Evolutionary conservation across 2,797 vertebrate species (phyloP).

Genomic region (Alectoris magna): DNA sequence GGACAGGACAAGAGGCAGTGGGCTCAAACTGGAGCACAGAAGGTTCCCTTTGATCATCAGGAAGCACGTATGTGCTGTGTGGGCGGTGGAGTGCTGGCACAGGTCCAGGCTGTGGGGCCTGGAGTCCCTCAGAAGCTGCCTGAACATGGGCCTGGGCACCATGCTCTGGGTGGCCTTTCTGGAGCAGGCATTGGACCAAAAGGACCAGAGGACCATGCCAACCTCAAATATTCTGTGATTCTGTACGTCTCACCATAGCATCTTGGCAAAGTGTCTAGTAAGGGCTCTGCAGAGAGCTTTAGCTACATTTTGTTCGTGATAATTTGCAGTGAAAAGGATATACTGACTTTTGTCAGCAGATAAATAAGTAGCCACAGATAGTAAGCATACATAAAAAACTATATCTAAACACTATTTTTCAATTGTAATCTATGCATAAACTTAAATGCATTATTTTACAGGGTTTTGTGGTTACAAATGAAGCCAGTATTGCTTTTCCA

Average conservation of each 20-base stretch:
- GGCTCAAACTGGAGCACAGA: neutral
- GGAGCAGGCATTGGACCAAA: neutral
- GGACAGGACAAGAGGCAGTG: neutral
- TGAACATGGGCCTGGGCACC: neutral
- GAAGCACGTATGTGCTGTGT: neutral
- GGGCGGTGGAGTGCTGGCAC: neutral
- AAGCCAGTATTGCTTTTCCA: conserved; percentile 14
- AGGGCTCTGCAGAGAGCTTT: neutral
- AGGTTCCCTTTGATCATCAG: neutral
- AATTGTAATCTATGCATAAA: neutral
- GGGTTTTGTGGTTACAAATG: neutral
- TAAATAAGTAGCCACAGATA: neutral
- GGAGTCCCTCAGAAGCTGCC: neutral
- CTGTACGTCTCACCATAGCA: neutral
- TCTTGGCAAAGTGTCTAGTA: neutral
- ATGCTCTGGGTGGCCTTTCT: neutral
- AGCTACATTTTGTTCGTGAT: neutral
- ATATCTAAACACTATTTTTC: neutral
- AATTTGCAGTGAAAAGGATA: neutral
- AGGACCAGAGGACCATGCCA: neutral
- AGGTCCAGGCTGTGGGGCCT: neutral
- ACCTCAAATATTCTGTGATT: neutral
- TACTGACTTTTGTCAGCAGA: neutral
- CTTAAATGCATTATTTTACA: neutral
- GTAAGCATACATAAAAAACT: neutral